Conservation (phyloP, 2,113 vertebrate species). For the Nerophis ophidion region DNA sequence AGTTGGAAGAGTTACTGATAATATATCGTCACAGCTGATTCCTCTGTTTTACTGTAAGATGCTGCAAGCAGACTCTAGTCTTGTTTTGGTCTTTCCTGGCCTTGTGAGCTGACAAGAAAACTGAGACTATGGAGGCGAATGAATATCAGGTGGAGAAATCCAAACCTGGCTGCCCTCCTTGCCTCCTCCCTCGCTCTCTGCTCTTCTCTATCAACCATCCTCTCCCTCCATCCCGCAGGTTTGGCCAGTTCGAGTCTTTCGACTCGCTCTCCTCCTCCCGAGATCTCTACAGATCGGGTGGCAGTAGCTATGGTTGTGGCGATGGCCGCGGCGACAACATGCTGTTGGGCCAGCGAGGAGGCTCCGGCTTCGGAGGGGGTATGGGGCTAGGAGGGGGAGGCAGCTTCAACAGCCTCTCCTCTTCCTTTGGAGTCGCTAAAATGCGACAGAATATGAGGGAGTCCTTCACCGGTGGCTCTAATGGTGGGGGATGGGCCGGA, state of each 20-base stretch:
- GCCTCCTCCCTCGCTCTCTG: constrained; percentile 69
- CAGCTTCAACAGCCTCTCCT: constrained; percentile 75
- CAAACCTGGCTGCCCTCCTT: constrained; percentile 57
- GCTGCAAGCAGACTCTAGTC: constrained; percentile 32
- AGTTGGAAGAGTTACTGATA: constrained; percentile 26
- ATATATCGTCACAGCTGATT: constrained; percentile 13
- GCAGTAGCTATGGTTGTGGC: constrained; percentile 80
- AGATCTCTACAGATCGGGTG: constrained; percentile 81
- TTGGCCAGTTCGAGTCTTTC: constrained; percentile 87
- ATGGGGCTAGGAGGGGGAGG: constrained; percentile 64
- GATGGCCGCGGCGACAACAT: constrained; percentile 74
- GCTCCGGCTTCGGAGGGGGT: constrained; percentile 73
- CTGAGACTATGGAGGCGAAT: constrained; percentile 52
- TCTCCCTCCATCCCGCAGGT: constrained; percentile 78
- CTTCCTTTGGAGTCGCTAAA: constrained; percentile 76
- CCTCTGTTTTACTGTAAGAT: constrained; percentile 5
- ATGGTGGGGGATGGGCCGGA: constrained; percentile 75
- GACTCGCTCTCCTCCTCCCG: constrained; percentile 82
- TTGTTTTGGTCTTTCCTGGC: constrained; percentile 32
- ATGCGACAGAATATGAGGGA: constrained; percentile 81
- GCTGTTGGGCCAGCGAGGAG: constrained; percentile 72
- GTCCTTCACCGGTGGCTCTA: constrained; percentile 72
- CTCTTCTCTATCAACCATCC: constrained; percentile 69
- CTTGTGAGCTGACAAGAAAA: constrained; percentile 42
- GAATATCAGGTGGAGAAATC: constrained; percentile 61